A percentile compares a stretch with the other conserved stretches of the same genome.
These are phyloP conservation scores for Brachyrhaphis roseni DNA, from an alignment of 2,797 vertebrate genomes.

Conservation along the genomic window DNA sequence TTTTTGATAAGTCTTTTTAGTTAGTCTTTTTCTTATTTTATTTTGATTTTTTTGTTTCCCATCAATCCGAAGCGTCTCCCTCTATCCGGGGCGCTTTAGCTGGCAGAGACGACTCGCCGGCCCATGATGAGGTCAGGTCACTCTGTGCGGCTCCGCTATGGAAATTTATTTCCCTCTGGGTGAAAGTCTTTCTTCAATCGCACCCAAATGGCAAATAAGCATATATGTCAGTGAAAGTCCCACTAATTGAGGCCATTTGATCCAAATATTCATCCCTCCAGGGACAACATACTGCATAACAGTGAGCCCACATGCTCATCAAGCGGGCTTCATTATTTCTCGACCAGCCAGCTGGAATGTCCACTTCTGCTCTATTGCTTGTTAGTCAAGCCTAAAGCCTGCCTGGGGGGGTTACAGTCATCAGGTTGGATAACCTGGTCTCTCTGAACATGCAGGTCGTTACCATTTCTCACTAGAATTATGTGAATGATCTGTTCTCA, in stretches of 20 bases:
- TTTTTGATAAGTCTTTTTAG: no score
- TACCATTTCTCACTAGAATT: constrained; percentile 25
- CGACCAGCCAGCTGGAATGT: constrained; percentile 68
- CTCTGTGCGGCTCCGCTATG: constrained; percentile 16
- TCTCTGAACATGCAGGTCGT: constrained; percentile 28
- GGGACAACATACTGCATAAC: constrained; percentile 50
- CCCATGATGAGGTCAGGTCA: constrained; percentile 33
- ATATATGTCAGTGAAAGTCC: constrained; percentile 63
- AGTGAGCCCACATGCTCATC: constrained; percentile 54
- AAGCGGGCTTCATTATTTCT: constrained; percentile 56
- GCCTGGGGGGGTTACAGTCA: constrained; percentile 38
- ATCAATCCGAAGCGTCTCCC: neutral
- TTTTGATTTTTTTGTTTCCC: constrained; percentile 3
- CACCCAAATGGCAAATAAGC: constrained; percentile 65
- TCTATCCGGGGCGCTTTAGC: neutral
- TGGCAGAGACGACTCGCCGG: constrained; percentile 6
- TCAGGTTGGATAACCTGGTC: constrained; percentile 49
- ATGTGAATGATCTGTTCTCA: neutral
- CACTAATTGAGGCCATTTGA: constrained; percentile 68
- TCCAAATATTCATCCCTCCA: constrained; percentile 58
- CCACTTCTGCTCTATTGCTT: constrained; percentile 65
- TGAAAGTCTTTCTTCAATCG: constrained; percentile 60
- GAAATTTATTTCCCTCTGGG: constrained; percentile 44
- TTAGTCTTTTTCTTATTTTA: neutral
- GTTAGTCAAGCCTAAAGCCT: constrained; percentile 41